These are phyloP conservation scores for Takifugu flavidus DNA, from an alignment of 2,113 vertebrate genomes.

Conservation along the genomic window DNA sequence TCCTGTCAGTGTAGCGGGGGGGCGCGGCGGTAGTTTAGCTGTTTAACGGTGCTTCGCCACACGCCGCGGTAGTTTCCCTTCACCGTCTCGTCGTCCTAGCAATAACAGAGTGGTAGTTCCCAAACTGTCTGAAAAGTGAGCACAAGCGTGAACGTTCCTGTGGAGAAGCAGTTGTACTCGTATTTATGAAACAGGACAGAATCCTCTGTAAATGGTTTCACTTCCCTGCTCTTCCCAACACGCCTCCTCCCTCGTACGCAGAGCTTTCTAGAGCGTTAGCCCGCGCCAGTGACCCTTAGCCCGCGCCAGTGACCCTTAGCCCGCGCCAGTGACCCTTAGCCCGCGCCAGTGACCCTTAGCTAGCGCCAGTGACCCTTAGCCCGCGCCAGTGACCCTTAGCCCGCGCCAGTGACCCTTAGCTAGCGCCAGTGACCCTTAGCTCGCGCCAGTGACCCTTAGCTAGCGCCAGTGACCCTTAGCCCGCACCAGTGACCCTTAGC, in stretches of 20 bases:
- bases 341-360: too few species aligned
- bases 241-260: conserved; percentile 46
- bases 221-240: too few species aligned
- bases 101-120: conserved; percentile 86
- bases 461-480: too few species aligned
- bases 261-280: conserved; percentile 63
- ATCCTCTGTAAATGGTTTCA: conserved; percentile 62
- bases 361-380: too few species aligned
- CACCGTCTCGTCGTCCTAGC: conserved; percentile 90
- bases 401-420: too few species aligned
- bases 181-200: conserved; percentile 84
- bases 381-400: too few species aligned
- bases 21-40: conserved; percentile 80
- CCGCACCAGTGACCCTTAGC: too few species aligned
- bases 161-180: conserved; percentile 77
- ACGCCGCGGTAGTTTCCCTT: conserved; percentile 83
- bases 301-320: too few species aligned
- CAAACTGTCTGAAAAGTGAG: conserved; percentile 74
- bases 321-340: too few species aligned
- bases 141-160: conserved; percentile 78
- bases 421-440: too few species aligned
- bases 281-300: too few species aligned
- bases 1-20: conserved; percentile 68
- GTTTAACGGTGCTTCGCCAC: conserved; percentile 85
- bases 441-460: too few species aligned